Base-by-base conservation (phyloP, 1,140 invertebrate genomes). In the Papilio aristodemus region DNA sequence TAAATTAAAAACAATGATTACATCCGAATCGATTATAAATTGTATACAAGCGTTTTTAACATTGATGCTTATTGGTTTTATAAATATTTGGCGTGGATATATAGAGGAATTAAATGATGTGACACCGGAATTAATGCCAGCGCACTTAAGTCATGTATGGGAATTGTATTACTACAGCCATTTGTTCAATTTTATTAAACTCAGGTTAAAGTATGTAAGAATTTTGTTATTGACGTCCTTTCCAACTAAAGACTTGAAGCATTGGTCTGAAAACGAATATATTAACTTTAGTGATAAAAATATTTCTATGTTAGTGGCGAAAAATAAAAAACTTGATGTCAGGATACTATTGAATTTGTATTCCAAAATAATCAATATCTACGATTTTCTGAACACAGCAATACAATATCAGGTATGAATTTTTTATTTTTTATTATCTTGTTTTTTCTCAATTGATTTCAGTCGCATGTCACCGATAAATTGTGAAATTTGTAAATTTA, bases 371-470 rank as follows among this genome's bases (percentile, higher is more conserved):
- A 81, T 87, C 39, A 80, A 75, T 13, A 70, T 79, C n/a, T 87
- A 82, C 59, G 84, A 85, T 36, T 79, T 68, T 41, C 73, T 90
- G 59, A 83, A 85, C 22, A 74, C 83, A 36, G 81, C 81, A 10
- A 74, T 87, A 6, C 87, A 86, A 76, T 90, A 84, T 83, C 86
- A 90, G 84, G 86, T 90, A 79, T 71, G 37, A 22, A 8, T 11
- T 38, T 68, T 38, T 9, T 3, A 6, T 32, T 32, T 32, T 32
- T 32, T 6, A 32, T 32, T 32, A 32, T 3, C 6, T 32, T 32
- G 6, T 32, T 32, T 32, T 32, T 32, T 6, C n/a, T n/a, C 6
- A 32, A 32, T 32, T 32, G 6, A 32, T 3, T 32, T 32, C 27
- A 32, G 6, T 32, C 6, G 27, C 27, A 32, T 32, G n/a, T n/a